Percentiles rank a stretch among this genome's conserved stretches.
These are phyloP conservation scores for Pluvianellus socialis DNA, from an alignment of 2,113 vertebrate genomes.

Conservation along the genomic window DNA sequence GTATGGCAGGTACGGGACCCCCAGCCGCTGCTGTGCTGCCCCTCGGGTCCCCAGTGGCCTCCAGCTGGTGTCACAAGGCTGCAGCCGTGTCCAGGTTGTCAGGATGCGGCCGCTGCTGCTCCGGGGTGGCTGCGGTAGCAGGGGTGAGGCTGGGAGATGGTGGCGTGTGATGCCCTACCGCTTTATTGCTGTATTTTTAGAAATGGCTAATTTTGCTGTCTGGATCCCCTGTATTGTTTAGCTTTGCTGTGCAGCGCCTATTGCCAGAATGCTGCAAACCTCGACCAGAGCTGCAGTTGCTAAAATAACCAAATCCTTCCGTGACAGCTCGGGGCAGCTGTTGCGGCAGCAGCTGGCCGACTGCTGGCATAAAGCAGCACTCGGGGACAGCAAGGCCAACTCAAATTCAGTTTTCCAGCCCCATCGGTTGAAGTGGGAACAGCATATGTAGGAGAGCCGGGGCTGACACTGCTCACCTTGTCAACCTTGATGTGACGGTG, in stretches of 20 bases:
- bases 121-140: not conserved
- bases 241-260: not conserved
- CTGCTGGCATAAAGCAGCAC: too few relatives aligned
- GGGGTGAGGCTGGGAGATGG: not conserved
- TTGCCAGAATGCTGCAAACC: not conserved
- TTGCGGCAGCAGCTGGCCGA: not conserved
- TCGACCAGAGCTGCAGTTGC: not conserved
- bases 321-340: rapidly evolving
- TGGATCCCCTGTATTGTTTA: not conserved
- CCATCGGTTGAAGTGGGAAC: not conserved
- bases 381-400: not conserved
- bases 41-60: too few relatives aligned
- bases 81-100: too few relatives aligned
- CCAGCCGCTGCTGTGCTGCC: too few relatives aligned
- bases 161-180: rapidly evolving
- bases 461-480: rapidly evolving
- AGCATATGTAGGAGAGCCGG: rapidly evolving
- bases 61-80: too few relatives aligned
- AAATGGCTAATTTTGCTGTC: not conserved
- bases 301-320: too few relatives aligned
- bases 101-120: not conserved
- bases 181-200: rapidly evolving
- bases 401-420: not conserved
- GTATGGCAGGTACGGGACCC: too few relatives aligned
- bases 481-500: not conserved